Base-by-base conservation (phyloP, 2,113 vertebrate genomes). In the Arenaria interpres region DNA sequence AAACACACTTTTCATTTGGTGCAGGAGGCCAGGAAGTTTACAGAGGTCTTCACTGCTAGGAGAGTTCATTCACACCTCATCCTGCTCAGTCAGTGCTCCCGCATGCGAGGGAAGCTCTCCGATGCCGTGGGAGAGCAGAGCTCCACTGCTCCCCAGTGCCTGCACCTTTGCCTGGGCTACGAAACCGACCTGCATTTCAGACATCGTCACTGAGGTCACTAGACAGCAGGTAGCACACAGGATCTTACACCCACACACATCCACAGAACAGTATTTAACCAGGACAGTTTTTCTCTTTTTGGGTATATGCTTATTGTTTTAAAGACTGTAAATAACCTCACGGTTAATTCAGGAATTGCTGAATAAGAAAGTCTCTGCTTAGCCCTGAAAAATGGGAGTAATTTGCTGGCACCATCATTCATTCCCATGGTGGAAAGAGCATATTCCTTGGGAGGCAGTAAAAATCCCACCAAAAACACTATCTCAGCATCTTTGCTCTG, bases 401-500 rank as follows among this genome's bases (percentile, higher is more conserved):
- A 46, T 75, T 46, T 87, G 15, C 60, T 74, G 79, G 39, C 48
- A 41, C 51, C 88, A 89, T 82, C 83, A 43, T 20, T 92, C 76
- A 78, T 25, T 81, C 56, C 92, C 83, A 50, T 39, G 35, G 64
- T 57, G 60, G 88, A 87, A 95, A 89, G 69, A 85, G 69, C 62
- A 68, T 51, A 50, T 50, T 90, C 76, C 51, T 89, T 72, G 48
- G 88, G 79, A 93, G 39, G 43, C 8, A 45, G 87, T 75, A 83
- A 92, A 93, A 94, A 82, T 45, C 64, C 76, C 80, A 67, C 76
- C 33, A 81, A 86, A 90, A 87, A 0, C 22, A 74, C 18, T 2
- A n/a, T 14, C 81, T 88, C 95, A 95, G 89, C 94, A 93, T 50
- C 48, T 95, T 53, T 85, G 68, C 62, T 48, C 83, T 2, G 6